Evolutionary conservation across 2,888 invertebrate species (phyloP).

Genomic region (Acleris holmiana): DNA sequence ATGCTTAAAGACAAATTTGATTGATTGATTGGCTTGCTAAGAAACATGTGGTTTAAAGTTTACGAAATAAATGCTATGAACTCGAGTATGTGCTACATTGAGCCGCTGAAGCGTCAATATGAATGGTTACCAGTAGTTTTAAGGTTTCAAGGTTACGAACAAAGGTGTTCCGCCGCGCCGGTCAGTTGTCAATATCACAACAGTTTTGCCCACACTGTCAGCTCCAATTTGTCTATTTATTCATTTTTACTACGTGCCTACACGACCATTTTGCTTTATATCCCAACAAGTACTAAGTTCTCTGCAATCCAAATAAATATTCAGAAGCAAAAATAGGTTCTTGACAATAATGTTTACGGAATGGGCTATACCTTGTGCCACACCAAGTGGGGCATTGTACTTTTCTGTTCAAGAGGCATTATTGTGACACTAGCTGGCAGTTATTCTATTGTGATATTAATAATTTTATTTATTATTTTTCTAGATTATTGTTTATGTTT

Average conservation of each 20-base stretch:
- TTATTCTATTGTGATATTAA: conserved; percentile 82
- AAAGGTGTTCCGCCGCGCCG: conserved; percentile 52
- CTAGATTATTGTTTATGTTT: conserved; percentile 75
- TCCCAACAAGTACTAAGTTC: background rate
- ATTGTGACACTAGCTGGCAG: conserved; percentile 68
- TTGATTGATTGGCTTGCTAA: conserved; percentile 3
- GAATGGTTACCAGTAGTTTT: conserved; percentile 80
- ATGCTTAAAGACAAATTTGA: background rate
- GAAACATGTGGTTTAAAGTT: conserved; percentile 15
- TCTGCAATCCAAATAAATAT: background rate
- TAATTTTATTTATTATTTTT: conserved; percentile 80
- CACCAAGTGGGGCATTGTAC: background rate
- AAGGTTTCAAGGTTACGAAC: conserved; percentile 66
- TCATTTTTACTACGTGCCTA: conserved; percentile 26
- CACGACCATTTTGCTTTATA: background rate
- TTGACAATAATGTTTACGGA: background rate
- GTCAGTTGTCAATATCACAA: conserved; percentile 74
- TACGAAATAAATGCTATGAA: conserved; percentile 7
- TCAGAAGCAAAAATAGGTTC: background rate
- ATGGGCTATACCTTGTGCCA: background rate
- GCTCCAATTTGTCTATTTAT: conserved; percentile 47
- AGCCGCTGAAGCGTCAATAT: conserved; percentile 56
- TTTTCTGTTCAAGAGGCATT: conserved; percentile 35
- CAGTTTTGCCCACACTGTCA: conserved; percentile 73
- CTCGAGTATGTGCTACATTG: conserved; percentile 52